Evolutionary conservation across 2,797 vertebrate species (phyloP).

Genomic region (Agapornis canus): DNA sequence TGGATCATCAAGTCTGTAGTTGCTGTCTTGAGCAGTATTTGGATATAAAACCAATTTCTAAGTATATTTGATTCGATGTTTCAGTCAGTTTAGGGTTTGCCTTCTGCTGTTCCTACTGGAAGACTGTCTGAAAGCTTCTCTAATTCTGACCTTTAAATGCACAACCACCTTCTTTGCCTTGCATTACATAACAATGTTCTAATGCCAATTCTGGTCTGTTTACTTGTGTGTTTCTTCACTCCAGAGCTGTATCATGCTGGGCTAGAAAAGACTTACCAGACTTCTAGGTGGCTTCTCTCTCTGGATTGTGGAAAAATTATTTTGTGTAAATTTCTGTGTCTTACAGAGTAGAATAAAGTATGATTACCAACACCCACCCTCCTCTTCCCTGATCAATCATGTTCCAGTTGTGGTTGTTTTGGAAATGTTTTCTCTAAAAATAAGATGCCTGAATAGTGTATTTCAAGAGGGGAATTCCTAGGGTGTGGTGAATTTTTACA

Average conservation of each 20-base stretch:
- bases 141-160: neutral
- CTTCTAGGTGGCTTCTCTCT: neutral
- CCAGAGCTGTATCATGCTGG: neutral
- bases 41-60: neutral
- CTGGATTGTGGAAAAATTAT: neutral
- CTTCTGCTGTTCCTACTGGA: neutral
- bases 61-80: neutral
- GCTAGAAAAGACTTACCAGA: neutral
- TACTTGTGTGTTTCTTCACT: neutral
- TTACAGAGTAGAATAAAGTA: neutral
- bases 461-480: conserved; percentile 17
- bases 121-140: neutral
- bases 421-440: neutral
- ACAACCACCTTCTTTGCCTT: neutral
- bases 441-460: neutral
- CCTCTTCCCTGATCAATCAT: neutral
- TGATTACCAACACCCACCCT: neutral
- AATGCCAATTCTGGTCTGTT: neutral
- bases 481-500: conserved; percentile 51
- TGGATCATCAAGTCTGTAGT: neutral
- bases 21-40: neutral
- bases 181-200: neutral
- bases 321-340: neutral
- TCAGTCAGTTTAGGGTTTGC: neutral
- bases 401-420: neutral